Base-by-base conservation (phyloP, 1,140 invertebrate genomes). In the Ceratoteleas bidentatus region DNA sequence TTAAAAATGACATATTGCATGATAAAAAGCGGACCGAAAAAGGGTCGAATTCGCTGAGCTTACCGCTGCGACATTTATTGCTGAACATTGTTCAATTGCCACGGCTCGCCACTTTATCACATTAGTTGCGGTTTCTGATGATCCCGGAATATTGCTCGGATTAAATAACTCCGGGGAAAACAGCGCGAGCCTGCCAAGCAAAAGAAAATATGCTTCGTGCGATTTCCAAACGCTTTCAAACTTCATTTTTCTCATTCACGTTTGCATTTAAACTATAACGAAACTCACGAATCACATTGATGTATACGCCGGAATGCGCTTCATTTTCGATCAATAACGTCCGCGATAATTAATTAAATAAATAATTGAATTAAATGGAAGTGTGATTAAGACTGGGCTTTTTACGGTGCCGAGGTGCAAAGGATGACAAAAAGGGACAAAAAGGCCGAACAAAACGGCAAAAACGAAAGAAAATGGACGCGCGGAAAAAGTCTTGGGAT, bases 81-180 rank as follows among this genome's bases (percentile, higher is more conserved):
- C 57, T 60, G 57, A 64, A 52, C 47, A 53, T 52, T 64, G 61
- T 49, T 50, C 61, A 50, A 64, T 50, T 32, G n/a, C 13, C 32
- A 13, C 5, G 32, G 56, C 38, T 58, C 36, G 13, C 60, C 45
- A 50, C 13, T 61, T 47, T 61, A 33, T 5, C 34, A 57, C 54
- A 57, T 58, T 58, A 62, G 47, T n/a, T 62, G 43, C 60, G 50
- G 13, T 50, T 50, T 50, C 36, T 50, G 60, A 62, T 62, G 60
- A 62, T 50, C 47, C 43, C 11, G 24, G 60, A 62, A 62, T 62
- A 50, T 50, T 58, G 33, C 34, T 8, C 43, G 43, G 36, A 38
- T 38, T 38, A 38, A 38, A 9, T 38, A 38, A n/a, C n/a, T n/a
- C n/a, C n/a, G n/a, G n/a, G n/a, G n/a, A n/a, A n/a, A n/a, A n/a